Evolutionary conservation across 2,888 invertebrate species (phyloP).

Genomic region (Cheilosia soror): DNA sequence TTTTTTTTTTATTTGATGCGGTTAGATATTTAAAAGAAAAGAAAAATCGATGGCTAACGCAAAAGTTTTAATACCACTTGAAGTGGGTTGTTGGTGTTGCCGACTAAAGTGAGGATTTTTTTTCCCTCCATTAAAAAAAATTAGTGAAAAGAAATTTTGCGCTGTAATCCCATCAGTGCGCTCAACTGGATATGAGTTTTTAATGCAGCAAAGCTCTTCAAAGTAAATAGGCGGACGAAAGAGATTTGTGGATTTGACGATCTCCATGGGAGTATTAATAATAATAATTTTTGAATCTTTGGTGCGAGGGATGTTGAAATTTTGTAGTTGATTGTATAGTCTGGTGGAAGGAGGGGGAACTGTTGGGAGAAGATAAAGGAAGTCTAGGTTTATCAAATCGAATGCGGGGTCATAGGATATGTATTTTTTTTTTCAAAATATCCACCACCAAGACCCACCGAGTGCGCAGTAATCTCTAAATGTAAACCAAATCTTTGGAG

Average conservation of each 20-base stretch:
- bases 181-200: constrained; percentile 9
- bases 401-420: no score
- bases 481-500: no score
- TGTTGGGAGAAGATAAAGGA: no score
- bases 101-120: background rate
- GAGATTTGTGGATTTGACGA: background rate
- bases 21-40: constrained; percentile 1
- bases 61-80: constrained; percentile 45
- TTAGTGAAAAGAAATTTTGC: background rate
- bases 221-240: background rate
- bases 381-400: no score
- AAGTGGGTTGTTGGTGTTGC: constrained; percentile 13
- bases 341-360: no score
- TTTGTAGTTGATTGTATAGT: no score
- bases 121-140: constrained; percentile 1
- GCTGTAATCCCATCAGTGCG: constrained; percentile 32
- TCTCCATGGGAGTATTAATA: background rate
- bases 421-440: no score
- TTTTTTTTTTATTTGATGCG: background rate
- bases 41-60: constrained; percentile 35
- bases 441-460: no score
- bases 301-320: no score
- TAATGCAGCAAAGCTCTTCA: constrained; percentile 11
- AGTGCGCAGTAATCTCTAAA: no score
- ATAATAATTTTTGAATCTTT: no score